Conservation (phyloP, 1,140 invertebrate species). For the Campoletis sonorensis region DNA sequence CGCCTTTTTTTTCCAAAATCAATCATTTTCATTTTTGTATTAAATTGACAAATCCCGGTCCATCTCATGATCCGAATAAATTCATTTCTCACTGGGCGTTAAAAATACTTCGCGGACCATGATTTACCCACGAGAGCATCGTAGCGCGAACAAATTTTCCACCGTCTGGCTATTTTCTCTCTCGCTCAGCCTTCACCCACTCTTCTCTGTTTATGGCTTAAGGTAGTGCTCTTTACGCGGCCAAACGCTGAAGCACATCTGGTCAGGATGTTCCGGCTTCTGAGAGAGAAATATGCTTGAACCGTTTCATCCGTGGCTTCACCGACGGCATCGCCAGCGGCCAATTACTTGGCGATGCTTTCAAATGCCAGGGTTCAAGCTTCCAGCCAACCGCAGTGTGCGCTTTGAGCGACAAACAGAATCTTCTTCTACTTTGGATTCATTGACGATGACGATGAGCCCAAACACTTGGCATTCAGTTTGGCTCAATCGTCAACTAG, state of each 20-base stretch:
- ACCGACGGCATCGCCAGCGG: background rate
- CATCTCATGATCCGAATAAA: background rate
- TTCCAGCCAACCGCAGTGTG: background rate
- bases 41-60: no score
- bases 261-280: no score
- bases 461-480: background rate
- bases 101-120: background rate
- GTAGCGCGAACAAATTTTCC: background rate
- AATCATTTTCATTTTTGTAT: no score
- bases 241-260: no score
- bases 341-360: background rate
- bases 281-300: background rate
- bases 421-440: background rate
- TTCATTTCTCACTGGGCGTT: background rate
- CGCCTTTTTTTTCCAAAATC: no score
- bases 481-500: background rate
- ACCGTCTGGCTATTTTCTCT: conserved; percentile 1
- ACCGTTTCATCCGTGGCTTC: background rate
- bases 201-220: background rate
- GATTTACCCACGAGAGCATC: background rate
- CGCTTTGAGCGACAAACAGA: background rate
- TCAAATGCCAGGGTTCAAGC: background rate
- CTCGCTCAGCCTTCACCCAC: background rate
- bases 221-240: no score
- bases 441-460: background rate